Evolutionary conservation across 2,113 vertebrate species (phyloP).

Genomic region (Oreotragus oreotragus): DNA sequence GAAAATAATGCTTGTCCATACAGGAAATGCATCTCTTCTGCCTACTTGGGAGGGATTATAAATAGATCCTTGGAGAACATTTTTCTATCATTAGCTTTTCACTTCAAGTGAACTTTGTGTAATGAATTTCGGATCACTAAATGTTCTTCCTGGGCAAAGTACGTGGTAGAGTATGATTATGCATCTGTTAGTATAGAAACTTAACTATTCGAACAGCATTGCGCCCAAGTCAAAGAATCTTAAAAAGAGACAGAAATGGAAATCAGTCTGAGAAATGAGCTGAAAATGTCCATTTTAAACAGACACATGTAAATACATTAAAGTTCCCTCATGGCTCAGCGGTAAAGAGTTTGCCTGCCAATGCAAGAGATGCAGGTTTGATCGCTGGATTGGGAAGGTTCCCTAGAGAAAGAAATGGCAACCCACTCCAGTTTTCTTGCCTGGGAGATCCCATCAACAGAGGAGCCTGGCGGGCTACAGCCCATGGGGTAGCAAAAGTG

Average conservation of each 20-base stretch:
- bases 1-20: conserved; percentile 6
- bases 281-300: neutral
- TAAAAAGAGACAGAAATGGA: conserved; percentile 18
- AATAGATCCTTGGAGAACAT: conserved; percentile 75
- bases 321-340: neutral
- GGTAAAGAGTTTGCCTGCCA: neutral
- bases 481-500: neutral
- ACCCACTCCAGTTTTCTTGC: neutral
- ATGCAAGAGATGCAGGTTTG: neutral
- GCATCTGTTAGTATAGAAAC: conserved; percentile 67
- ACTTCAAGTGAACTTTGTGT: conserved; percentile 70
- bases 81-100: conserved; percentile 77
- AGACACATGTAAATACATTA: neutral
- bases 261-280: neutral
- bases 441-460: neutral
- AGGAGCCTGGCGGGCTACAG: neutral
- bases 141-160: conserved; percentile 66
- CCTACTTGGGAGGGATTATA: conserved; percentile 63
- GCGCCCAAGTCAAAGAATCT: neutral
- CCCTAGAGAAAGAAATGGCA: neutral
- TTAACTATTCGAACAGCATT: neutral
- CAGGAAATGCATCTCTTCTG: conserved; percentile 32
- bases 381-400: neutral
- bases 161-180: conserved; percentile 55
- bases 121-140: conserved; percentile 70